Evolutionary conservation across 2,113 vertebrate genomes (phyloP).

Genomic region (Oreochromis aureus): DNA sequence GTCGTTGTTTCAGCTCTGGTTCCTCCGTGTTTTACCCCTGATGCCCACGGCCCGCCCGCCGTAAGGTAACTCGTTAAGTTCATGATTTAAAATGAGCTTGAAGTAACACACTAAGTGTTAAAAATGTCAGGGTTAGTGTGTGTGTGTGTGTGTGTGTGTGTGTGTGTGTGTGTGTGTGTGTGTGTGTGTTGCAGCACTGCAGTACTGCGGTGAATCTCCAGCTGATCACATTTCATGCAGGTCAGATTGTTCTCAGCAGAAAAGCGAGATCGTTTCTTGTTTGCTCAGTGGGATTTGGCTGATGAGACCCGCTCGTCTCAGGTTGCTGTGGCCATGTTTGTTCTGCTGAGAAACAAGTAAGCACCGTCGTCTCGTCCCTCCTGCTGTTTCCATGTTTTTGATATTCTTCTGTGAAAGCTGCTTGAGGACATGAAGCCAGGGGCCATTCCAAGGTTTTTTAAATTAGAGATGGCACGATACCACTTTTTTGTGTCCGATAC

Average conservation of each 20-base stretch:
- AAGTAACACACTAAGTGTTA: not conserved
- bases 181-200: not conserved
- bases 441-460: not conserved
- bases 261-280: not conserved
- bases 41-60: fast-evolving
- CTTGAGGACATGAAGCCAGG: not conserved
- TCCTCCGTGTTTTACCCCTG: not conserved
- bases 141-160: not conserved
- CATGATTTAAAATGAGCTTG: not conserved
- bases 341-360: not conserved
- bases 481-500: no score
- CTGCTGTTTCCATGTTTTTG: not conserved
- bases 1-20: not conserved
- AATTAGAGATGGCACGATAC: no score
- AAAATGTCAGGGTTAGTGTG: not conserved
- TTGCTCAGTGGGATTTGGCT: not conserved
- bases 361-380: fast-evolving
- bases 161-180: not conserved
- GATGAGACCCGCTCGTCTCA: not conserved
- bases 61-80: not conserved
- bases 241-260: not conserved
- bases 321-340: not conserved
- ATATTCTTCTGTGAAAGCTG: not conserved
- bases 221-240: not conserved
- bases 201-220: slow-evolving; percentile 4